A percentile compares a stretch with the other conserved stretches of the same genome.
Evolutionary conservation across 2,888 invertebrate genomes (phyloP).

Genomic region (Cyaniris semiargus): DNA sequence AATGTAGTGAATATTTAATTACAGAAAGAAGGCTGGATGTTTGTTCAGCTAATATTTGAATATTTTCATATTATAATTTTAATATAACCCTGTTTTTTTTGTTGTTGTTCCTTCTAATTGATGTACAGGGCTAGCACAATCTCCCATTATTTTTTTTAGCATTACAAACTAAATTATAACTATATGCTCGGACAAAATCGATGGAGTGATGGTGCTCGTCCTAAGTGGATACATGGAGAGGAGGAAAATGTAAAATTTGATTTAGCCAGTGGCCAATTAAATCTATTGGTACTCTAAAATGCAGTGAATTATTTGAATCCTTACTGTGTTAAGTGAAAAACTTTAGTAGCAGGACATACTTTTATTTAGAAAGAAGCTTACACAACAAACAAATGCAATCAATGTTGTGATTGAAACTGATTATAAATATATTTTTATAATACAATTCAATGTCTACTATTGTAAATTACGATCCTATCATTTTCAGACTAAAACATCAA

Average conservation of each 20-base stretch:
- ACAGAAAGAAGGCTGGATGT: constrained; percentile 77
- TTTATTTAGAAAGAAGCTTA: constrained; percentile 65
- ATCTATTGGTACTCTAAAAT: constrained; percentile 76
- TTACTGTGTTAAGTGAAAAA: constrained; percentile 39
- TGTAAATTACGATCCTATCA: constrained; percentile 28
- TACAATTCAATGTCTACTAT: constrained; percentile 33
- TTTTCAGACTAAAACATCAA: constrained; percentile 48
- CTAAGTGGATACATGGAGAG: constrained; percentile 54
- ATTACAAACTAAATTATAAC: constrained; percentile 33
- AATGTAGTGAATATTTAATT: constrained; percentile 80
- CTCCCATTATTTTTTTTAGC: constrained; percentile 46
- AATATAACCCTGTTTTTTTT: constrained; percentile 79
- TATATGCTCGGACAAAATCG: constrained; percentile 29
- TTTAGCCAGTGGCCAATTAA: constrained; percentile 80
- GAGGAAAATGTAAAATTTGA: constrained; percentile 73
- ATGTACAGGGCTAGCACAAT: constrained; percentile 63
- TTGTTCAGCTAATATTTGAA: constrained; percentile 77
- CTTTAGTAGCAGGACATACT: constrained; percentile 59
- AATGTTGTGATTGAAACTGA: constrained; percentile 24
- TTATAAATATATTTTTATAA: constrained; percentile 32
- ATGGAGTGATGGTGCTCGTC: constrained; percentile 53
- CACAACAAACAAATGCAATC: constrained; percentile 38
- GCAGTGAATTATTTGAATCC: constrained; percentile 65
- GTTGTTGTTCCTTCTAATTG: constrained; percentile 73
- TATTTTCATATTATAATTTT: constrained; percentile 81